Base-by-base conservation (phyloP, 2,888 invertebrate genomes). In the Ashinkailepas kermadecensis region DNA sequence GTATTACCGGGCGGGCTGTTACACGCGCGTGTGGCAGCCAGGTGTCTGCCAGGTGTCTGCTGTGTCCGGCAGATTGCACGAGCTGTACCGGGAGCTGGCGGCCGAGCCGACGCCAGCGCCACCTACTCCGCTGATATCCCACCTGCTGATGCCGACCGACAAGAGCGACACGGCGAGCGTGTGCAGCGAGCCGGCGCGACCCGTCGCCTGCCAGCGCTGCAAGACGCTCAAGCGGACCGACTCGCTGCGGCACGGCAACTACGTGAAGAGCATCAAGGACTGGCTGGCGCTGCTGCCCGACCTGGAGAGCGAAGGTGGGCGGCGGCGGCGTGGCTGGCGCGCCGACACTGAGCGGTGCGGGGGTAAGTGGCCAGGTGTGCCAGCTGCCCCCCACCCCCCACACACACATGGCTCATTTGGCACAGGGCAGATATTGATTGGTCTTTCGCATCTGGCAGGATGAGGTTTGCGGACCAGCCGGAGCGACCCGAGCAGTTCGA, bases 71-170 rank as follows among this genome's bases (percentile, higher is more conserved):
- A 78, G 78, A 23, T 23, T 78, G 23, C 78, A 78, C 57, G 78
- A 78, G n/a, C 58, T 78, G 23, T 78, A 78, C 78, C 78, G 78
- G 2, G 78, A 56, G 18, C 78, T 78, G 78, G 78, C 78, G 78
- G 57, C 78, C 10, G n/a, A 78, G 57, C 57, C 58, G 78, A 18
- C 57, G n/a, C 6, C 78, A 11, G 18, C 57, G 58, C 57, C 18
- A 6, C 57, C 56, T 7, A 57, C 78, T 0, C 78, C 58, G 57
- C 78, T 58, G n/a, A 78, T 58, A 4, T 23, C 78, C 12, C 58
- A 78, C 54, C 54, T 54, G n/a, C 23, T 78, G 57, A 15, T 58
- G 12, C n/a, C 58, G 13, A 58, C 23, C n/a, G 78, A 57, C n/a
- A 23, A 58, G 9, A 78, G 78, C 58, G 78, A 58, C 18, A 58